Conservation (phyloP, 1,140 invertebrate genomes). For the Drosophila melanica region DNA sequence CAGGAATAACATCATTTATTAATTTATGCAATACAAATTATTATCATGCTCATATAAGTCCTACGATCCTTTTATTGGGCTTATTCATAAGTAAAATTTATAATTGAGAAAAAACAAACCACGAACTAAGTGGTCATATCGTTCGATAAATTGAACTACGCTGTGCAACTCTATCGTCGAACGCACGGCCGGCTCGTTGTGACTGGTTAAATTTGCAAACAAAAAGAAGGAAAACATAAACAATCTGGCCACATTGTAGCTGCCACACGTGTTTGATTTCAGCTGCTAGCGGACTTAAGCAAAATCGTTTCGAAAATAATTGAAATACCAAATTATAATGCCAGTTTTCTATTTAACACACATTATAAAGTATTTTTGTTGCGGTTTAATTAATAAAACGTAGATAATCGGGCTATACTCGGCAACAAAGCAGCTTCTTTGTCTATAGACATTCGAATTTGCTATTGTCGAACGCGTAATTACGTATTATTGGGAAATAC, state of each 20-base stretch:
- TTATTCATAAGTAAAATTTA: too few relatives aligned
- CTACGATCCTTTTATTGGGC: too few relatives aligned
- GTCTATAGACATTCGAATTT: neutral
- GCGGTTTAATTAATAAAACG: conserved; percentile 35
- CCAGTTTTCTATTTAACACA: conserved; percentile 24
- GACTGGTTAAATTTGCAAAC: conserved; percentile 17
- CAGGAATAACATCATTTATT: too few relatives aligned
- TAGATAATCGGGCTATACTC: conserved; percentile 2
- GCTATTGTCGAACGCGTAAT: conserved; percentile 10
- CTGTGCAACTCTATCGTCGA: neutral
- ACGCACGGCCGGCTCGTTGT: neutral
- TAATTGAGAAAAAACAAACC: too few relatives aligned
- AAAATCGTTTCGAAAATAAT: conserved; percentile 15
- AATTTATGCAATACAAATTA: too few relatives aligned
- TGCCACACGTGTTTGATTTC: conserved; percentile 55
- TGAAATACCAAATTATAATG: conserved; percentile 43
- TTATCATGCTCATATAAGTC: too few relatives aligned
- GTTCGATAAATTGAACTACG: too few relatives aligned
- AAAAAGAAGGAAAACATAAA: neutral
- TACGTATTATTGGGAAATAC: conserved; percentile 46
- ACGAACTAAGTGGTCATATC: too few relatives aligned
- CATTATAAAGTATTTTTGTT: conserved; percentile 20
- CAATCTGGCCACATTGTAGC: conserved; percentile 14
- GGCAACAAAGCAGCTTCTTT: neutral
- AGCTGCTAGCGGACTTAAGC: conserved; percentile 14